A percentile compares a stretch with the other conserved stretches of the same genome.
These are phyloP conservation scores for Scopus umbretta DNA, from an alignment of 2,113 vertebrate genomes.

Conservation along the genomic window DNA sequence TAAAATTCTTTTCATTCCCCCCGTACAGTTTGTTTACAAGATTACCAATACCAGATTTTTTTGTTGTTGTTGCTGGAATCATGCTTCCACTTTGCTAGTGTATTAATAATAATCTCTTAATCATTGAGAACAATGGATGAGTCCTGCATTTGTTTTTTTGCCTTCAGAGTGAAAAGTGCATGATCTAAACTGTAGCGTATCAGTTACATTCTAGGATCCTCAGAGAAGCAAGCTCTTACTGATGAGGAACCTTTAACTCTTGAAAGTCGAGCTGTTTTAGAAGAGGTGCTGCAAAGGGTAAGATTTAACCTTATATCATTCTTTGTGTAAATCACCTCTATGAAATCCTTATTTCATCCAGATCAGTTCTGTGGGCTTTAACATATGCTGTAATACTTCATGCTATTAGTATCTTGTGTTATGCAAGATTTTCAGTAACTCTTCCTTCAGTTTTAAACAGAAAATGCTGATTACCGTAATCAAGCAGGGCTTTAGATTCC, in stretches of 20 bases:
- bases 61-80: not conserved
- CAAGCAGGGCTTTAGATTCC: not conserved
- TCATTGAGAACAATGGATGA: not conserved
- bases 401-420: not conserved
- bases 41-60: not conserved
- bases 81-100: not conserved
- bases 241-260: constrained; percentile 69
- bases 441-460: not conserved
- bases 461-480: not conserved
- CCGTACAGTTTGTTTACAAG: not conserved
- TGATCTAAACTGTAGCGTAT: not conserved
- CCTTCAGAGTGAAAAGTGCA: not conserved
- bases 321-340: not conserved
- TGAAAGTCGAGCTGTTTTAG: constrained; percentile 61
- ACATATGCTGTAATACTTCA: not conserved
- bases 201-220: constrained; percentile 73
- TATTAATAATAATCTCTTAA: not conserved
- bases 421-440: not conserved
- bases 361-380: not conserved
- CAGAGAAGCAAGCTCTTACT: constrained; percentile 52
- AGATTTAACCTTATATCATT: not conserved
- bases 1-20: not conserved
- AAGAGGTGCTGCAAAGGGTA: constrained; percentile 68
- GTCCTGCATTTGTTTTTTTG: not conserved
- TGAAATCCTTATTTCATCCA: not conserved